Base-by-base conservation (phyloP, 2,888 invertebrate species). In the Apotomis capreana region DNA sequence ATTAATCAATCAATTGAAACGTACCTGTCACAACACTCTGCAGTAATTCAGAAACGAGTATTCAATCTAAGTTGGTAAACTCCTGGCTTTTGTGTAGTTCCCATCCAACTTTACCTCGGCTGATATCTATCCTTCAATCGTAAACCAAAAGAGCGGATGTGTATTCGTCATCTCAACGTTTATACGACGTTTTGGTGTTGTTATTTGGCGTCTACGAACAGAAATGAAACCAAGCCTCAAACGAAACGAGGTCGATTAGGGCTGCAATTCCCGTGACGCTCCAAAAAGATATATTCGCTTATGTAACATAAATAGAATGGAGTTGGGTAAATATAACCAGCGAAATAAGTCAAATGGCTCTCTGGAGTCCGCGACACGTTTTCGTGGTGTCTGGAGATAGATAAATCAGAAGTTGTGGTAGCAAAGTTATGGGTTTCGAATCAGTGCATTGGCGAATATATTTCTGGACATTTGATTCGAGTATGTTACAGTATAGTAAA, bases 11-110 rank as follows among this genome's bases (percentile, higher is more conserved):
- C 72, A 68, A 68, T 68, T 72, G 72, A 59, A 61, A 63, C 62
- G 71, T 68, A 68, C 57, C 71, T 63, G 72, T 68, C 72, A 68
- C 63, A 72, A 57, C 72, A 44, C 37, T 12, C 26, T 54, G 52
- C 57, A 36, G 57, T 71, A 69, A 75, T 74, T 74, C 72, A 69
- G 68, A 70, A 76, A 74, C 74, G 67, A 68, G 68, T 74, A 75
- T 78, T 79, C 75, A 76, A 79, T 79, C 76, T 76, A 76, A 75
- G 76, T 78, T 78, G 74, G 73, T 68, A 73, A 77, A 78, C 76
- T 78, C 73, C 60, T 52, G 40, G 74, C 74, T 71, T 76, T 76
- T 70, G 55, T 64, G 68, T 68, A 68, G 67, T 61, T 57, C 73
- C 57, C 58, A 60, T 71, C 63, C 73, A 69, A 60, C 57, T 69